Conservation (phyloP, 2,113 vertebrate species). For the Myxocyprinus asiaticus region DNA sequence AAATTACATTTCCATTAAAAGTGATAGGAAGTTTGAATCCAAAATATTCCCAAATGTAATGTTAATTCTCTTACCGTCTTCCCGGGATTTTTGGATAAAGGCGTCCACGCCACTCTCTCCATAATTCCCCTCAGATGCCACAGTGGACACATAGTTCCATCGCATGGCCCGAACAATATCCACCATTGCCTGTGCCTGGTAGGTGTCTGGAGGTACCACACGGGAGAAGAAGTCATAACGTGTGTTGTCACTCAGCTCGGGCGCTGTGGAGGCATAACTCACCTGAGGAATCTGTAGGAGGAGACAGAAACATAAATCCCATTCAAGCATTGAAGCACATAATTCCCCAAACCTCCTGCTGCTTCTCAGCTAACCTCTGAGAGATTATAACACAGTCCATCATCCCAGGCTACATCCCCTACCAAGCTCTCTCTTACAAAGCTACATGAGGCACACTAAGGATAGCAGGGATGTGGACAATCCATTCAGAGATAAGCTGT, state of each 20-base stretch:
- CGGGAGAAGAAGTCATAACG: conserved; percentile 98
- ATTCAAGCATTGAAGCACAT: conserved; percentile 30
- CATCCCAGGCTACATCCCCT: conserved; percentile 29
- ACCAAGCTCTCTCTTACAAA: conserved; percentile 34
- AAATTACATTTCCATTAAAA: too few relatives aligned
- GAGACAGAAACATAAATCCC: conserved; percentile 22
- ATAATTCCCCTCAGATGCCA: conserved; percentile 98
- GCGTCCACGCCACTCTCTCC: conserved; percentile 96
- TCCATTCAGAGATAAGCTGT: conserved; percentile 35
- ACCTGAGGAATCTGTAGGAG: conserved; percentile 93
- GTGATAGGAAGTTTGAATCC: not conserved
- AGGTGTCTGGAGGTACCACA: conserved; percentile 95
- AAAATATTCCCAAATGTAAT: not conserved
- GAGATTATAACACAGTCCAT: conserved; percentile 35
- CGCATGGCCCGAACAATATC: conserved; percentile 92
- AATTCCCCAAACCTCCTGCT: conserved; percentile 13
- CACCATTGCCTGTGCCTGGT: conserved; percentile 98
- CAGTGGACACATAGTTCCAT: conserved; percentile 94
- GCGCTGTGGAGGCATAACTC: conserved; percentile 98
- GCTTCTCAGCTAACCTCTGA: conserved; percentile 15
- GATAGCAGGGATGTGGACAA: conserved; percentile 1
- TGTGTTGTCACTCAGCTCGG: conserved; percentile 95
- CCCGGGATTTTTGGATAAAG: conserved; percentile 93
- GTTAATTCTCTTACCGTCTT: conserved; percentile 83
- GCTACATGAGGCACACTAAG: conserved; percentile 26